Conservation (phyloP, 2,113 vertebrate species). For the Meleagris gallopavo region DNA sequence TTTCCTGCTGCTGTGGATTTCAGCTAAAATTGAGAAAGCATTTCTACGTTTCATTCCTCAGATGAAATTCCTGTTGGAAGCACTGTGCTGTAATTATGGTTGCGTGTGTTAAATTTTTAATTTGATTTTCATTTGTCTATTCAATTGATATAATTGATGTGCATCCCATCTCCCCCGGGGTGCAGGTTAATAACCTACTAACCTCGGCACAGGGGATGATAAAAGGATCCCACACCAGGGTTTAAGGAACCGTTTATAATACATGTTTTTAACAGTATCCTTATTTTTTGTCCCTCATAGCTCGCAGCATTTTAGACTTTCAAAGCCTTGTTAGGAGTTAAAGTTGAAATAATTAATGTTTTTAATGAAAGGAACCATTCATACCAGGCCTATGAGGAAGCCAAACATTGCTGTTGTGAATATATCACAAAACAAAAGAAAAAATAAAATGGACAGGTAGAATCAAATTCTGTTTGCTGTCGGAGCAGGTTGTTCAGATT, state of each 20-base stretch:
- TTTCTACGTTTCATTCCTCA: neutral
- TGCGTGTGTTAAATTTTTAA: conserved; percentile 73
- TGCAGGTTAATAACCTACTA: conserved; percentile 74
- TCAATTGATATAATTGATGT: conserved; percentile 66
- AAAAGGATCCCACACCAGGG: conserved; percentile 61
- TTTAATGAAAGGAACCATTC: conserved; percentile 4
- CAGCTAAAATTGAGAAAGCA: conserved; percentile 37
- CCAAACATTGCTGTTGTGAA: neutral
- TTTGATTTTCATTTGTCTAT: conserved; percentile 76
- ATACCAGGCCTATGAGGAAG: conserved; percentile 1
- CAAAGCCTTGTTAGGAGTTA: conserved; percentile 25
- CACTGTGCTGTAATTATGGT: conserved; percentile 51
- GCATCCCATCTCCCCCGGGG: conserved; percentile 53
- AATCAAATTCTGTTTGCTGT: neutral
- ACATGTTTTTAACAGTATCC: conserved; percentile 36
- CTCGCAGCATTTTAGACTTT: conserved; percentile 35
- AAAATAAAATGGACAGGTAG: conserved; percentile 29
- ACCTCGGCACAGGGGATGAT: conserved; percentile 65
- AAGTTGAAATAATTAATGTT: neutral
- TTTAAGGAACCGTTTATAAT: conserved; percentile 63
- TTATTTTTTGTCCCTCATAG: conserved; percentile 58
- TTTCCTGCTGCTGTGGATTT: neutral
- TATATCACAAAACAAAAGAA: conserved; percentile 1
- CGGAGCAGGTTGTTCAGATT: neutral
- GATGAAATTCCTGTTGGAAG: conserved; percentile 58